phyloP scores from a whole-genome alignment of 1,140 invertebrate genomes.

The Phymorhynchus buccinoides region DNA sequence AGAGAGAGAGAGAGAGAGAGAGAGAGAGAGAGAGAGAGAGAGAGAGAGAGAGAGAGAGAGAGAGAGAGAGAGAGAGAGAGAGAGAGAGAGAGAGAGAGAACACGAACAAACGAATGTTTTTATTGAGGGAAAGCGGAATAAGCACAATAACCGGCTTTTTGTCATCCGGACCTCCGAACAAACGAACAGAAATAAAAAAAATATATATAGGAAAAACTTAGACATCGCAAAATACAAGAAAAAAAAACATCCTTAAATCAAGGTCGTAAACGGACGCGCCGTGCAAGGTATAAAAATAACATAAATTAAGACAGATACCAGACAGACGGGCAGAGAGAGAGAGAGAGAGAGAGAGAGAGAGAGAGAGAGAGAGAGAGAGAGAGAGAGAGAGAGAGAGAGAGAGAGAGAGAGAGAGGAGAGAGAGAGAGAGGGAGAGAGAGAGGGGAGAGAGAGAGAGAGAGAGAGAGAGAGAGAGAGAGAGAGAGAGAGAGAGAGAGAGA shows the following conservation, averaged over 20 bases:
- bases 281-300: too few species aligned
- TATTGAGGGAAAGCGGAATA: too few species aligned
- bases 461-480: not conserved
- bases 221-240: too few species aligned
- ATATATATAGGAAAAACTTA: too few species aligned
- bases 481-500: not conserved
- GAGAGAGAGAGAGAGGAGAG: constrained; percentile 7
- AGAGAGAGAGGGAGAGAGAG: too few species aligned
- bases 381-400: not conserved
- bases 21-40: not conserved
- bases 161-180: too few species aligned
- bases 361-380: constrained; percentile 18
- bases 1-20: not conserved
- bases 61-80: not conserved
- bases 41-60: not conserved
- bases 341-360: constrained; percentile 11
- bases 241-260: too few species aligned
- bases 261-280: too few species aligned
- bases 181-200: too few species aligned
- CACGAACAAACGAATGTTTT: too few species aligned
- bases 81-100: not conserved
- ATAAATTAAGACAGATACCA: not conserved
- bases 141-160: too few species aligned
- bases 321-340: too few species aligned
- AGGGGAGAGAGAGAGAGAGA: not conserved